Evolutionary conservation across 2,113 vertebrate species (phyloP).

Genomic region (Melanocharis versteri): DNA sequence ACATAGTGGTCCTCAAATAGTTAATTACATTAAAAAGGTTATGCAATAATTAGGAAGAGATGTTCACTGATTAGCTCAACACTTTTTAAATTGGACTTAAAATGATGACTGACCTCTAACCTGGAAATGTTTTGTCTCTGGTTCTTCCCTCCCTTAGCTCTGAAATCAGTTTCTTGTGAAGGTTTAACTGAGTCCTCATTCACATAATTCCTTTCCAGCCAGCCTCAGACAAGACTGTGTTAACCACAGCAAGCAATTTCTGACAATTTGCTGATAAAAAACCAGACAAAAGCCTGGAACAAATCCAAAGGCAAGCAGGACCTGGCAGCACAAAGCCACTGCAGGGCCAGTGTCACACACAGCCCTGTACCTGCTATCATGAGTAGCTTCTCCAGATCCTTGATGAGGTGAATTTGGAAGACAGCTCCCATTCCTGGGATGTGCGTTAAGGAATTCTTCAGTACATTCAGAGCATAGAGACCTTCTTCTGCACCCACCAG

Average conservation of each 20-base stretch:
- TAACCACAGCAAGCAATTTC: background rate
- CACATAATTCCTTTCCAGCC: background rate
- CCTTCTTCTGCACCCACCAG: conserved; percentile 98
- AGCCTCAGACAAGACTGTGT: background rate
- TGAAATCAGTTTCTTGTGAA: background rate
- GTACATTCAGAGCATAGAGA: conserved; percentile 94
- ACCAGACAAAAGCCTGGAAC: background rate
- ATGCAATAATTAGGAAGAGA: background rate
- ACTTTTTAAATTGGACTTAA: background rate
- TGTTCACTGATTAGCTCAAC: background rate
- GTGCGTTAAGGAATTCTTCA: conserved; percentile 97
- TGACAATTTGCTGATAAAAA: background rate
- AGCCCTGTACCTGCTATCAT: conserved; percentile 89
- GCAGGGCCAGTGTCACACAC: background rate
- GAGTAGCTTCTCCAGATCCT: conserved; percentile 95
- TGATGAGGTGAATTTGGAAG: conserved; percentile 97
- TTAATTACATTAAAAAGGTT: background rate
- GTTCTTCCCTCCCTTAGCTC: background rate
- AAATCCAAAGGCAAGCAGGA: background rate
- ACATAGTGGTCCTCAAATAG: background rate
- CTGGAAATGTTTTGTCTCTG: background rate
- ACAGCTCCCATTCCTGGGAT: conserved; percentile 93
- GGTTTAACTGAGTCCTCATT: background rate
- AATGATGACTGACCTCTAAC: background rate
- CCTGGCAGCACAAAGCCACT: background rate